Evolutionary conservation across 1,140 invertebrate species (phyloP).

Genomic region (Papilio aristodemus): DNA sequence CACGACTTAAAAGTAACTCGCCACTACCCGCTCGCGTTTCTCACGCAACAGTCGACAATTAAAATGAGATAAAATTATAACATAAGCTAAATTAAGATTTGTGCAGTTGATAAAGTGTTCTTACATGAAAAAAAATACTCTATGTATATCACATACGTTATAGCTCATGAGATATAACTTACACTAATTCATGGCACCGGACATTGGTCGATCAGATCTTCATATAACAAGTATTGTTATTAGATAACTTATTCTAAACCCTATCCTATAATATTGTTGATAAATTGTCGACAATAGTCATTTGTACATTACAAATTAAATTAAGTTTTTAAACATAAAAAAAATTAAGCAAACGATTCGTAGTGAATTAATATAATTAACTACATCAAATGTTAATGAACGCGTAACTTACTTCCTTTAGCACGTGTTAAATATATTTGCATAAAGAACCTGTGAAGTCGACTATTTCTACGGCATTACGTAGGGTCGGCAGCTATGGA

Average conservation of each 20-base stretch:
- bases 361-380: slow-evolving; percentile 16
- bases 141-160: not conserved
- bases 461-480: slow-evolving; percentile 36
- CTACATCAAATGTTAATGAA: not conserved
- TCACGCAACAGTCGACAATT: slow-evolving; percentile 72
- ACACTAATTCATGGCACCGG: too few species aligned
- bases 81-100: slow-evolving; percentile 8
- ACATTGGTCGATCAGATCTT: too few species aligned
- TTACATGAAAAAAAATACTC: not conserved
- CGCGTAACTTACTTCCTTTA: slow-evolving; percentile 23
- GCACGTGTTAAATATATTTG: slow-evolving; percentile 47
- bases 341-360: too few species aligned
- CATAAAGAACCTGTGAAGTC: slow-evolving; percentile 49
- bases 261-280: too few species aligned
- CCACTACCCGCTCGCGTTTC: slow-evolving; percentile 74
- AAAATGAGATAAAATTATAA: slow-evolving; percentile 43
- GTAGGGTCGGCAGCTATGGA: slow-evolving; percentile 38
- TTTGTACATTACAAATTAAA: too few species aligned
- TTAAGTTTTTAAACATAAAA: too few species aligned
- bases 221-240: too few species aligned
- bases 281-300: too few species aligned
- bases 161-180: too few species aligned
- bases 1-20: slow-evolving; percentile 66
- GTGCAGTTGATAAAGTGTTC: slow-evolving; percentile 9
- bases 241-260: too few species aligned